phyloP scores from a whole-genome alignment of 1,140 invertebrate species.

The Drosophila chauvacae region DNA sequence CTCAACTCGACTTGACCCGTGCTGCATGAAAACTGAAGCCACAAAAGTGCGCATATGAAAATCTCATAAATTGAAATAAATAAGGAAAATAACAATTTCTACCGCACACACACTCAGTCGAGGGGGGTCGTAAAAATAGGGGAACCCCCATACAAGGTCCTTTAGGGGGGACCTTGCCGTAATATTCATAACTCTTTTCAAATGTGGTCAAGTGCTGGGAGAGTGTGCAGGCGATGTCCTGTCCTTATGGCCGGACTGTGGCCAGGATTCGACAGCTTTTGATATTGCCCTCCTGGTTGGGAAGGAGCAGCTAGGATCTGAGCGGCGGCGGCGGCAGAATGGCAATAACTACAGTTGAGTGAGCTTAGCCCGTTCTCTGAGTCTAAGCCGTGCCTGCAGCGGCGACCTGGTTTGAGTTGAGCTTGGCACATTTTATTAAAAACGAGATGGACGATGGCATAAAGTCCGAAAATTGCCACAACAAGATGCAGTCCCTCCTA shows the following conservation, averaged over 20 bases:
- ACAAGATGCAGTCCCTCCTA: conserved; percentile 40
- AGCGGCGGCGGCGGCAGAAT: conserved; percentile 7
- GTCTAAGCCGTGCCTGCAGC: conserved; percentile 28
- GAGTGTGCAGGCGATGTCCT: conserved; percentile 12
- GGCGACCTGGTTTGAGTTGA: conserved; percentile 39
- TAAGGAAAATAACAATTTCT: conserved; percentile 79
- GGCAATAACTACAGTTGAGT: conserved; percentile 55
- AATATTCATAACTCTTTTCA: conserved; percentile 83
- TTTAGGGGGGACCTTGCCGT: conserved; percentile 51
- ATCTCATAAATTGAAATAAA: conserved; percentile 83
- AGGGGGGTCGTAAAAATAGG: conserved; percentile 17
- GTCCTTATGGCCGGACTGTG: conserved; percentile 20
- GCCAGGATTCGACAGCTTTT: conserved; percentile 58
- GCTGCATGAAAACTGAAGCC: conserved; percentile 47
- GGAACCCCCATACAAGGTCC: conserved; percentile 20
- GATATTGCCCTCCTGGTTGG: conserved; percentile 37
- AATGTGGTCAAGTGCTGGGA: conserved; percentile 76
- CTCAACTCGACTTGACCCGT: conserved; percentile 10
- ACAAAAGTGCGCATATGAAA: conserved; percentile 77
- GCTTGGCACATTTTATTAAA: conserved; percentile 73
- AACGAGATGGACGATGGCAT: conserved; percentile 70
- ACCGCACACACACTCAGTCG: conserved; percentile 10
- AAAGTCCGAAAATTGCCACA: conserved; percentile 57
- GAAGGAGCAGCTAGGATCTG: conserved; percentile 2
- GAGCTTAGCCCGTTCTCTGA: conserved; percentile 35